phyloP scores from a whole-genome alignment of 1,140 invertebrate species.

The Calliphora vicina region DNA sequence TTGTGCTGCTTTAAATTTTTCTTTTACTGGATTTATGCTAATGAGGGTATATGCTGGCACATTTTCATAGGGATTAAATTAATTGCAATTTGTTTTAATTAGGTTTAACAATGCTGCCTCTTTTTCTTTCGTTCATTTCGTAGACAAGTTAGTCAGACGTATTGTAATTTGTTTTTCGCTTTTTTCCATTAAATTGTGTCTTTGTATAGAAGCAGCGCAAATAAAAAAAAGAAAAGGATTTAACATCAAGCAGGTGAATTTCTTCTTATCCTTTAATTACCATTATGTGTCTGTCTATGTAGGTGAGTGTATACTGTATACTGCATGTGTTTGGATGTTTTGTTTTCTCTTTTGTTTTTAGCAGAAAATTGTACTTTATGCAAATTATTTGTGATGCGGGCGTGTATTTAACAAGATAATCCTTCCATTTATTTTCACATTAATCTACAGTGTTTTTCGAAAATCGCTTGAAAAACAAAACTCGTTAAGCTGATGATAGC shows the following conservation, averaged over 20 bases:
- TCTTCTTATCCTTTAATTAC: constrained; percentile 9
- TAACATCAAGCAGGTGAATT: background rate
- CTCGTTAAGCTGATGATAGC: background rate
- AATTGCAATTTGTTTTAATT: constrained; percentile 22
- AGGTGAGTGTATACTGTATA: background rate
- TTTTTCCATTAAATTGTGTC: too few species aligned
- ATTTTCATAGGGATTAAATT: constrained; percentile 8
- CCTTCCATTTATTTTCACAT: background rate
- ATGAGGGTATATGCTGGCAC: constrained; percentile 5
- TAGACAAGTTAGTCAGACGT: background rate
- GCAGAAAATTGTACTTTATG: background rate
- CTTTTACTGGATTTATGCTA: background rate
- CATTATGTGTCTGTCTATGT: background rate
- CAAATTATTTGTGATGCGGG: background rate
- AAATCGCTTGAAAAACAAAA: background rate
- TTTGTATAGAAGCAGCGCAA: background rate
- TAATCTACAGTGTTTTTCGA: background rate
- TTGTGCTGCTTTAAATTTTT: background rate
- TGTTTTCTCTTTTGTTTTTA: background rate
- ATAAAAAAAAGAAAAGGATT: background rate
- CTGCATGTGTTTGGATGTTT: background rate
- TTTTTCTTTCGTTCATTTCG: background rate
- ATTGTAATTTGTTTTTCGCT: too few species aligned
- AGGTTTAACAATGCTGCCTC: background rate
- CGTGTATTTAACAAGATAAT: background rate